Evolutionary conservation across 1,140 invertebrate genomes (phyloP).

Genomic region (Pseudobourletiella spinata): DNA sequence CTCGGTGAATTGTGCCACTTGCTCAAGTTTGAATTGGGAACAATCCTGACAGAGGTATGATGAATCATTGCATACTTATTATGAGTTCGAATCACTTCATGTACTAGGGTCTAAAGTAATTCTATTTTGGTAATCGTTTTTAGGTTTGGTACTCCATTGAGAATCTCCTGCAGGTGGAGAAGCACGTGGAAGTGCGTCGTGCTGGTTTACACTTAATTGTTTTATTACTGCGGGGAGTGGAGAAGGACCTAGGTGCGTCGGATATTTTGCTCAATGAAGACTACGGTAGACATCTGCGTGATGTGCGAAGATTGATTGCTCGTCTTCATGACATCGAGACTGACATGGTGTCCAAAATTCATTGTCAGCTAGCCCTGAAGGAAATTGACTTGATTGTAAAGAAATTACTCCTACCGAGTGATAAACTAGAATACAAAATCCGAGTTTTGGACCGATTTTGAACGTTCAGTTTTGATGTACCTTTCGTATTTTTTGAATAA

Average conservation of each 20-base stretch:
- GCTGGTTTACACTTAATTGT: constrained; percentile 24
- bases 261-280: constrained; percentile 1
- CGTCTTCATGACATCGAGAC: neutral
- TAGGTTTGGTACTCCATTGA: constrained; percentile 28
- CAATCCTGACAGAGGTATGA: constrained; percentile 60
- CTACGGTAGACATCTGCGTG: constrained; percentile 14
- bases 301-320: constrained; percentile 19
- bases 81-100: neutral
- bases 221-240: constrained; percentile 19
- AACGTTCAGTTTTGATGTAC: too few species aligned
- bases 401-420: constrained; percentile 12
- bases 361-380: constrained; percentile 14
- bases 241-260: constrained; percentile 2
- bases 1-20: constrained; percentile 71
- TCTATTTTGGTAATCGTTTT: too few species aligned
- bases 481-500: too few species aligned
- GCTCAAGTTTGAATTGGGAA: constrained; percentile 61
- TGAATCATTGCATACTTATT: neutral
- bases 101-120: too few species aligned
- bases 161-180: constrained; percentile 13
- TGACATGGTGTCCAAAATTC: constrained; percentile 9
- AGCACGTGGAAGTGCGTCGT: constrained; percentile 16
- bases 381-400: constrained; percentile 22
- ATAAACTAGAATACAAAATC: neutral
- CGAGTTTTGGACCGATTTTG: constrained; percentile 2